Conservation (phyloP, 2,797 vertebrate genomes). For the Labeo calbasu region DNA sequence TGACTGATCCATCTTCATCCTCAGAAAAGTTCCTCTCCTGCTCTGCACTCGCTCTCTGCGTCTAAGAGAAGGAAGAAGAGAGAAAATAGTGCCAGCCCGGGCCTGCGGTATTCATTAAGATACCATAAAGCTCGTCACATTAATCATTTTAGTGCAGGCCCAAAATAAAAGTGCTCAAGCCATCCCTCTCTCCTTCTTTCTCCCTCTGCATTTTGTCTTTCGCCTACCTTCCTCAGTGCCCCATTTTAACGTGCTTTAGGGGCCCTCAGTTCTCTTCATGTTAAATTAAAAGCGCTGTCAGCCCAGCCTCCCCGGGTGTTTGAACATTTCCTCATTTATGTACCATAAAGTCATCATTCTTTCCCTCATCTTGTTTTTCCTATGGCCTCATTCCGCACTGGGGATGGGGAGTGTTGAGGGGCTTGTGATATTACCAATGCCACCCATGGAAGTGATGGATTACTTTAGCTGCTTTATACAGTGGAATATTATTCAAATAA, state of each 20-base stretch:
- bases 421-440: conserved; percentile 33
- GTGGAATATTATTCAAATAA: conserved; percentile 30
- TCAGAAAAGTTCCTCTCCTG: conserved; percentile 13
- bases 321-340: conserved; percentile 50
- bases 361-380: conserved; percentile 28
- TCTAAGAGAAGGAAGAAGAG: conserved; percentile 6
- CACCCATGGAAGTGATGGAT: conserved; percentile 47
- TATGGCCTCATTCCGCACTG: conserved; percentile 31
- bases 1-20: conserved; percentile 24
- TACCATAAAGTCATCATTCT: conserved; percentile 46
- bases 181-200: conserved; percentile 31
- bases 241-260: conserved; percentile 56
- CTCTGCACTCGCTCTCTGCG: background rate
- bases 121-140: conserved; percentile 68
- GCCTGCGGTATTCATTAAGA: conserved; percentile 76
- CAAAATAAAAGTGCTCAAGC: conserved; percentile 59
- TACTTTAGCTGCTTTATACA: conserved; percentile 1
- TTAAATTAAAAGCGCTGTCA: conserved; percentile 61
- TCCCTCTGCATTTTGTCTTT: conserved; percentile 48
- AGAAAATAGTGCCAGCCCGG: conserved; percentile 40
- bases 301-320: conserved; percentile 47
- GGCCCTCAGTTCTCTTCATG: conserved; percentile 44
- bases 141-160: conserved; percentile 68
- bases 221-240: conserved; percentile 38
- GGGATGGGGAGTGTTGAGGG: background rate